phyloP scores from a whole-genome alignment of 2,113 vertebrate genomes.

The Charina bottae region DNA sequence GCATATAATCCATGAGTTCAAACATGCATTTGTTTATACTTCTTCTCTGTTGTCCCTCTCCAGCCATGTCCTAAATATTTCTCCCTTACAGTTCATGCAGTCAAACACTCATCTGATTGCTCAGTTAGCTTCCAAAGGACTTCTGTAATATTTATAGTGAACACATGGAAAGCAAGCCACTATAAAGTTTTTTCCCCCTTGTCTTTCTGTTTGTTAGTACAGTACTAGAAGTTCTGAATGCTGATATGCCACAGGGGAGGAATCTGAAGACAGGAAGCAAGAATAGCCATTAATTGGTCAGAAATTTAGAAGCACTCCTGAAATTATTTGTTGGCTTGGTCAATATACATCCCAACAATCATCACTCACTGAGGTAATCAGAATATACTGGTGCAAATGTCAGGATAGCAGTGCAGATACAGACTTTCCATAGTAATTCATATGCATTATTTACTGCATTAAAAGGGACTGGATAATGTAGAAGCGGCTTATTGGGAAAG shows the following conservation, averaged over 20 bases:
- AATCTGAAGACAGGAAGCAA: background rate
- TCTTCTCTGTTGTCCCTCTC: background rate
- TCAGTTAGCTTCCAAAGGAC: background rate
- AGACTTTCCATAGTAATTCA: background rate
- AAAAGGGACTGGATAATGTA: background rate
- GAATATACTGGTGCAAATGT: background rate
- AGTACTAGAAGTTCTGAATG: background rate
- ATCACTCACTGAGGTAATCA: background rate
- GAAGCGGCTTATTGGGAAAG: background rate
- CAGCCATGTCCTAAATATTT: background rate
- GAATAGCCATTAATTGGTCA: background rate
- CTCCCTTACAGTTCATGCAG: background rate
- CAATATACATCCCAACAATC: background rate
- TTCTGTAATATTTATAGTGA: background rate
- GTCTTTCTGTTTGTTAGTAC: background rate
- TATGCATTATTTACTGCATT: background rate
- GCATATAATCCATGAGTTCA: background rate
- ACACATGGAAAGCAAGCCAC: background rate
- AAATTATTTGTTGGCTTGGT: background rate
- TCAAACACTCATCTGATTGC: background rate
- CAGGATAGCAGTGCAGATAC: background rate
- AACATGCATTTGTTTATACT: background rate
- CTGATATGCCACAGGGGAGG: background rate
- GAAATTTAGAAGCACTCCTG: background rate
- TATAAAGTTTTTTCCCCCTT: background rate